Evolutionary conservation across 2,888 invertebrate species (phyloP), one percentile per base, ranked within the genome.

Genomic region (Troglohyphantes excavatus): DNA sequence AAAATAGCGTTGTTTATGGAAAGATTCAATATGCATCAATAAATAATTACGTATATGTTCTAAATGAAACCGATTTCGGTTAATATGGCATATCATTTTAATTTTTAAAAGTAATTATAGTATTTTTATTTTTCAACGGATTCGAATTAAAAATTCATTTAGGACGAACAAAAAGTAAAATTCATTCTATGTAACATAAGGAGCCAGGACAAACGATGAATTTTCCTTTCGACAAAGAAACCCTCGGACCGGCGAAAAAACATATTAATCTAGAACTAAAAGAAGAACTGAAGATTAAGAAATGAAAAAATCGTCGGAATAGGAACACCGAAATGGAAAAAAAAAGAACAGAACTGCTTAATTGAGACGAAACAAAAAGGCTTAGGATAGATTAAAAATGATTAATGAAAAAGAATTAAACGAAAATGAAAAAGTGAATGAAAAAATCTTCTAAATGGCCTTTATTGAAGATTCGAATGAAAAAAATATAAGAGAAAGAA

Each of bases 301-400:
- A 68, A 23, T 9, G 70, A 68, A 81, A 59, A 81, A 67, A 29
- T 23, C 27, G 21, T 29, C 21, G 39, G 23, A 33, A 5, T 33
- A 19, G 46, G 33, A 21, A 81, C 68, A 83, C 19, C 43, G 29
- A 21, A 19, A n/a, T 7, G 26, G n/a, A 29, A 27, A 76, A 70
- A 67, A 73, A 72, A 68, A 82, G 70, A 85, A 85, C 67, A n/a
- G 13, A 70, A 39, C 33, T 72, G 61, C 87, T 87, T 87, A 87
- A 87, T 87, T 87, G 87, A 72, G 79, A 87, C 63, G 65, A 79
- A 87, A 87, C 79, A 87, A 87, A 79, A 87, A 87, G 87, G 87
- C 87, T 87, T 87, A 79, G 63, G 87, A 87, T 87, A 87, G 87
- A 87, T 87, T 87, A 87, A 87, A 87, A 87, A 87, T 87, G 87